phyloP scores from a whole-genome alignment of 2,888 invertebrate genomes.

The Drosophila nigricruria region DNA sequence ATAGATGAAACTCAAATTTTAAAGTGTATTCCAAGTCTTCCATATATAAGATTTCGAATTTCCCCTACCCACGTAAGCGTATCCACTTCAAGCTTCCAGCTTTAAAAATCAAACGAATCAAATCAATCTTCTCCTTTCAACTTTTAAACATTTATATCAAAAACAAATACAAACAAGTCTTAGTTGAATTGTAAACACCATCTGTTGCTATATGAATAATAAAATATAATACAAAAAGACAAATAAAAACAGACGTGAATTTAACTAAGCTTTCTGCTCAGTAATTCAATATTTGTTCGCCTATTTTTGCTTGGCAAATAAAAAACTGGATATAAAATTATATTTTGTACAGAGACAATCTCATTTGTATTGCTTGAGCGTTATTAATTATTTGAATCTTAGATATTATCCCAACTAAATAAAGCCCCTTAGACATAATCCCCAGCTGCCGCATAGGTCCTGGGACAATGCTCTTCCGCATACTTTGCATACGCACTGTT shows the following conservation, averaged over 20 bases:
- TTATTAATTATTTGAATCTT: neutral
- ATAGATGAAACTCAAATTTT: too few relatives aligned
- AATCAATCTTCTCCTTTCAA: neutral
- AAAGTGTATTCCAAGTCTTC: too few relatives aligned
- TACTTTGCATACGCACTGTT: constrained; percentile 76
- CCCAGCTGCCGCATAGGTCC: constrained; percentile 75
- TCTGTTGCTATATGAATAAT: neutral
- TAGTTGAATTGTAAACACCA: neutral
- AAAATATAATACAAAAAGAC: neutral
- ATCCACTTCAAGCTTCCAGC: too few relatives aligned
- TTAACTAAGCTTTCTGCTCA: neutral
- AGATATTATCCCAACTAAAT: neutral
- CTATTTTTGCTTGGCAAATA: neutral
- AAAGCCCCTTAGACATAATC: constrained; percentile 63
- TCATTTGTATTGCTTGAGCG: neutral
- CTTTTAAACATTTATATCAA: neutral
- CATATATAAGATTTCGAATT: too few relatives aligned
- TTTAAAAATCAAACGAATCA: too few relatives aligned
- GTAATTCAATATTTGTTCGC: neutral
- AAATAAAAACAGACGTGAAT: neutral
- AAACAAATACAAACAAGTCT: neutral
- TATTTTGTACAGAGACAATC: neutral
- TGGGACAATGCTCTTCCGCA: constrained; percentile 80
- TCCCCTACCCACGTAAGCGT: too few relatives aligned
- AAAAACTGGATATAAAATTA: neutral